phyloP scores from a whole-genome alignment of 2,888 invertebrate genomes.

The Neoscelio sp. region DNA sequence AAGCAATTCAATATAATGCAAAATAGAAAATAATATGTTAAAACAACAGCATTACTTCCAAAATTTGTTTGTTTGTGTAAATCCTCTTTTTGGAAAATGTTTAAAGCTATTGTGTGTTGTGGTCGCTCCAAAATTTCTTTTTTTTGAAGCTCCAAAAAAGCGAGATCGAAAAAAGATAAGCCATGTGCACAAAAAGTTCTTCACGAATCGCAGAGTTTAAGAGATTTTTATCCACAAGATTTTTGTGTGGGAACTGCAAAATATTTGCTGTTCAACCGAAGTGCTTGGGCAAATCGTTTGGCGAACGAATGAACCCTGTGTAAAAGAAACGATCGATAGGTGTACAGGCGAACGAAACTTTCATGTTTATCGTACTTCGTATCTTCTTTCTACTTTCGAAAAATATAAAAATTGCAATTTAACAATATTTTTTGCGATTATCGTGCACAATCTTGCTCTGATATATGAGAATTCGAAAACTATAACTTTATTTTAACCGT shows the following conservation, averaged over 20 bases:
- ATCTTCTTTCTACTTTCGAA: conserved; percentile 3
- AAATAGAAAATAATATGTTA: not conserved
- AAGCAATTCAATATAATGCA: not conserved
- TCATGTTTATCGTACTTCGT: conserved; percentile 20
- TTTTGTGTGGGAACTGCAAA: conserved; percentile 26
- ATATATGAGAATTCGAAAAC: not conserved
- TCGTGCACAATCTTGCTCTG: not conserved
- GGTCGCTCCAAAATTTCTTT: too few species aligned
- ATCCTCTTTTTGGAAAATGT: too few species aligned
- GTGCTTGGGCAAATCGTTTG: conserved; percentile 21
- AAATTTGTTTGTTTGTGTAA: too few species aligned
- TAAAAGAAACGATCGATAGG: conserved; percentile 29
- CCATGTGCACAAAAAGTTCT: not conserved
- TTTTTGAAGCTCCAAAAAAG: not conserved
- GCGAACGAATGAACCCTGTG: conserved; percentile 6
- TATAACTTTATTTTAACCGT: not conserved
- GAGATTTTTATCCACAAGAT: conserved; percentile 28
- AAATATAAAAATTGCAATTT: not conserved
- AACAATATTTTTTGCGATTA: not conserved
- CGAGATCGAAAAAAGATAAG: not conserved
- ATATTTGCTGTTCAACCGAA: conserved; percentile 34
- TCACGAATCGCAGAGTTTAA: conserved; percentile 4
- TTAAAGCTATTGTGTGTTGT: too few species aligned
- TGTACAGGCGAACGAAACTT: conserved; percentile 20
- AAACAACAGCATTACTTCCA: too few species aligned